Conservation (phyloP, 2,888 invertebrate genomes). For the Tetragonula carbonaria region DNA sequence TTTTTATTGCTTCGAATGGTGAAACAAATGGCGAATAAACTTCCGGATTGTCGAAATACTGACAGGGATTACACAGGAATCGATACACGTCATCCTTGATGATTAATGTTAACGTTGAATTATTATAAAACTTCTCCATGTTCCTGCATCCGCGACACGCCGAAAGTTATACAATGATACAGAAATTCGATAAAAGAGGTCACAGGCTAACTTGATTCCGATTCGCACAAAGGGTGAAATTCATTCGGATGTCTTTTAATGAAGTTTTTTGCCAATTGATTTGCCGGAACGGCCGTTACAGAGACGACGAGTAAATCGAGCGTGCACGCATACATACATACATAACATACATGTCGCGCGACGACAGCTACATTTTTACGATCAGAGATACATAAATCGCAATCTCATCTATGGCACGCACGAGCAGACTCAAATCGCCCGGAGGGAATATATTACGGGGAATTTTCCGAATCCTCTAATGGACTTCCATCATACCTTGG, state of each 20-base stretch:
- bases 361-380: background rate
- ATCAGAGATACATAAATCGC: slow-evolving; percentile 27
- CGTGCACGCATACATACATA: background rate
- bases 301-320: background rate
- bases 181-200: no score
- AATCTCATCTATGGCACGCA: slow-evolving; percentile 18
- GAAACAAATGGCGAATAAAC: no score
- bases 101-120: no score
- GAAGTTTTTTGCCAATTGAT: background rate
- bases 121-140: no score
- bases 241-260: background rate
- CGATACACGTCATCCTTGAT: no score
- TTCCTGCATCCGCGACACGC: no score
- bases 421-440: slow-evolving; percentile 26
- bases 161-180: no score
- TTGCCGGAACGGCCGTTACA: background rate
- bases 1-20: no score
- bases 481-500: slow-evolving; percentile 16
- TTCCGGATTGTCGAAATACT: no score
- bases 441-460: slow-evolving; percentile 9
- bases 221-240: no score
- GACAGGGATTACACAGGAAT: no score
- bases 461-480: slow-evolving; percentile 33
- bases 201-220: no score
- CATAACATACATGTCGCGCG: background rate